Percentiles rank a stretch among this genome's conserved stretches.
Conservation (phyloP, 2,888 invertebrate species). For the Drosophila austrosaltans region DNA sequence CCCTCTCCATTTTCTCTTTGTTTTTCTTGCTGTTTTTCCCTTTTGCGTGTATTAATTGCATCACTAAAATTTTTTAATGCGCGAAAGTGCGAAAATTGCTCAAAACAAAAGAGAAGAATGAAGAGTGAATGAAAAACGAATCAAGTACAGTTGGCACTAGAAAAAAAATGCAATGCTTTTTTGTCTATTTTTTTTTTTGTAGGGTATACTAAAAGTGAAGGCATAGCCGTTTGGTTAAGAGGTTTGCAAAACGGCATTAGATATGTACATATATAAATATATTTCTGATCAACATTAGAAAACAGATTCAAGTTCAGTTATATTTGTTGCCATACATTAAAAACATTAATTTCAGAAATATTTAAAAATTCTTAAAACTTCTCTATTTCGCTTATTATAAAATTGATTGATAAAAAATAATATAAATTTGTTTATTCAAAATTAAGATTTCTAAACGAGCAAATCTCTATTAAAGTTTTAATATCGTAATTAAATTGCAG, state of each 20-base stretch:
- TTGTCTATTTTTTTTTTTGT: not conserved
- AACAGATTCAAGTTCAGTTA: no score
- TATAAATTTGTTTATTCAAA: no score
- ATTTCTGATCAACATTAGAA: no score
- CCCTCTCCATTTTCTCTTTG: constrained; percentile 11
- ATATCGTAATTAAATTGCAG: no score
- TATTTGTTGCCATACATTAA: no score
- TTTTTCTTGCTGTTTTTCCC: constrained; percentile 30
- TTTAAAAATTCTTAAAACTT: no score
- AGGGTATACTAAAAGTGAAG: not conserved
- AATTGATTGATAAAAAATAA: no score
- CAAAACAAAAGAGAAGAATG: constrained; percentile 50
- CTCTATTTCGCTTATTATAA: no score
- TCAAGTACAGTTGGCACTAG: constrained; percentile 55
- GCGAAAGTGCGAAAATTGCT: constrained; percentile 76
- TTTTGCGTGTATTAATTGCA: constrained; percentile 69
- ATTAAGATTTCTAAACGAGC: no score
- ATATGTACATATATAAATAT: not conserved
- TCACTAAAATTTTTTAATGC: constrained; percentile 73
- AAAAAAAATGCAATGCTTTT: not conserved
- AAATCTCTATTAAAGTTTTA: no score
- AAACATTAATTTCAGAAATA: no score
- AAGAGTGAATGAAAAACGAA: constrained; percentile 53
- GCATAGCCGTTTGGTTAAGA: not conserved
- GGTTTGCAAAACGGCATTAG: not conserved